phyloP scores from a whole-genome alignment of 2,888 invertebrate species.

The Eumacrocentrus americanus region DNA sequence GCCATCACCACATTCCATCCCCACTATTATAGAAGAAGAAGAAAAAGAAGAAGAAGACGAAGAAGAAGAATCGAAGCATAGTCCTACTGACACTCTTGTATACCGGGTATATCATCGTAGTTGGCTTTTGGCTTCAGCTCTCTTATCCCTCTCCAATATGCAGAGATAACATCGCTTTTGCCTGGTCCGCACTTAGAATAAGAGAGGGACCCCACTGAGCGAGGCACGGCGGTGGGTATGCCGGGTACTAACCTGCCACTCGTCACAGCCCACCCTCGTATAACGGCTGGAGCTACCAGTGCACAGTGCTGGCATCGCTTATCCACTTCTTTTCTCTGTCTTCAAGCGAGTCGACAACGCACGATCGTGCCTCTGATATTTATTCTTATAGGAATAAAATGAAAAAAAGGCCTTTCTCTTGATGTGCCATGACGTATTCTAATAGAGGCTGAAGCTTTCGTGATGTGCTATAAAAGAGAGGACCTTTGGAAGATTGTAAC shows the following conservation, averaged over 20 bases:
- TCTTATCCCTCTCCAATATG: conserved; percentile 53
- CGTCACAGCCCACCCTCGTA: conserved; percentile 59
- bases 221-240: conserved; percentile 59
- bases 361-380: no score
- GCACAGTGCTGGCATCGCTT: no score
- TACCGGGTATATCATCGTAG: conserved; percentile 58
- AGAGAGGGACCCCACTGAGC: conserved; percentile 54
- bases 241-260: conserved; percentile 59
- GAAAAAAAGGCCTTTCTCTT: no score
- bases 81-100: conserved; percentile 53
- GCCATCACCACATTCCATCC: conserved; percentile 57
- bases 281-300: conserved; percentile 33
- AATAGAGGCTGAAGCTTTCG: no score
- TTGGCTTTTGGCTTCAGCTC: conserved; percentile 54
- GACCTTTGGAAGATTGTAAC: no score
- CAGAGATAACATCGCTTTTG: conserved; percentile 31
- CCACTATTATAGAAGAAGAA: conserved; percentile 22
- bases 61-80: conserved; percentile 38
- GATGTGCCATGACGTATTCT: no score
- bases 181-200: conserved; percentile 31
- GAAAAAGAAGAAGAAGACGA: conserved; percentile 10
- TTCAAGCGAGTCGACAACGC: no score
- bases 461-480: no score
- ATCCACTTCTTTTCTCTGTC: no score
- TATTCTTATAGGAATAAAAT: no score